These are phyloP conservation scores for Eupeodes luniger DNA, from an alignment of 2,888 invertebrate species.

Conservation along the genomic window DNA sequence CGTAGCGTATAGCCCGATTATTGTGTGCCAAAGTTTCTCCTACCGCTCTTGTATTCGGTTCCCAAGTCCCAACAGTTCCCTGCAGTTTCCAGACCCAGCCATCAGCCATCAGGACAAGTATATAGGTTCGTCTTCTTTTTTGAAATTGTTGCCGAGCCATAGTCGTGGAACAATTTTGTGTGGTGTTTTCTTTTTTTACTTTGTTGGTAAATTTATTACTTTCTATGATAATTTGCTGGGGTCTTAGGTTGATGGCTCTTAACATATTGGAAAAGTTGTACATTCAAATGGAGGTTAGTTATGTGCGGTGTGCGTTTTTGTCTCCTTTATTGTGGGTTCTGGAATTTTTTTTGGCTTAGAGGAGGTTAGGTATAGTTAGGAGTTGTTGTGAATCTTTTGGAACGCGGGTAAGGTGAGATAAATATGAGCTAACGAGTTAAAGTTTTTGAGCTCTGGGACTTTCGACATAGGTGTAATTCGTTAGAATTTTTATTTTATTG, in stretches of 20 bases:
- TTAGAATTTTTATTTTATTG: too few species aligned
- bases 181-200: not conserved
- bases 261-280: conserved; percentile 57
- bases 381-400: too few species aligned
- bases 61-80: too few species aligned
- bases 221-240: conserved; percentile 51
- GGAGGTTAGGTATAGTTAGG: too few species aligned
- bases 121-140: not conserved
- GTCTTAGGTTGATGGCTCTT: conserved; percentile 2
- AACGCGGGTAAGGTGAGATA: too few species aligned
- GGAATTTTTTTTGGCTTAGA: too few species aligned
- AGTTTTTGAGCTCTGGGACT: too few species aligned
- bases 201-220: conserved; percentile 50
- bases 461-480: too few species aligned
- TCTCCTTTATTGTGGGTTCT: too few species aligned
- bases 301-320: not conserved
- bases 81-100: too few species aligned
- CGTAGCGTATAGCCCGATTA: conserved; percentile 54
- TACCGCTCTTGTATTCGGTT: not conserved
- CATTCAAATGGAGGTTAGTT: conserved; percentile 10
- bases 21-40: conserved; percentile 55
- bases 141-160: conserved; percentile 41
- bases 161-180: not conserved
- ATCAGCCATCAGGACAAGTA: conserved; percentile 4
- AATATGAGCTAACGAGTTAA: too few species aligned